phyloP scores from a whole-genome alignment of 2,113 vertebrate genomes.

The Geococcyx californianus region DNA sequence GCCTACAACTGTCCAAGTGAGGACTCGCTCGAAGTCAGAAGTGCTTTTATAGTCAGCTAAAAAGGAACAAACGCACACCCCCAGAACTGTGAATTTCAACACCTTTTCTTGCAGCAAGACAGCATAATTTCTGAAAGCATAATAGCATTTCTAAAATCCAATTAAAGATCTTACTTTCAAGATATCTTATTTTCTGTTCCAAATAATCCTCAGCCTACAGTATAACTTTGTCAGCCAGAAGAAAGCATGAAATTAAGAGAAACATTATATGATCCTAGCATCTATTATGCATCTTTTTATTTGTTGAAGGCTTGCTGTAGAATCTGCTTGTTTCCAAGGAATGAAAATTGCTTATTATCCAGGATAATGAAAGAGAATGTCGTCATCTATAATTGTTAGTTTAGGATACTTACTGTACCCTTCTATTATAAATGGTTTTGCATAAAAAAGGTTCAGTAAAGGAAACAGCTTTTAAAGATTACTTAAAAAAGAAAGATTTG shows the following conservation, averaged over 20 bases:
- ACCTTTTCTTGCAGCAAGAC: not conserved
- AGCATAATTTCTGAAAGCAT: not conserved
- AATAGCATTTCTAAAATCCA: slow-evolving; percentile 25
- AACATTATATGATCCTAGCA: not conserved
- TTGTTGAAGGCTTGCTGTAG: slow-evolving; percentile 19
- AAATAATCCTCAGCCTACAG: not conserved
- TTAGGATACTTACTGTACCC: slow-evolving; percentile 16
- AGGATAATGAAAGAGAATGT: slow-evolving; percentile 41
- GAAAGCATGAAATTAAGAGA: slow-evolving; percentile 24
- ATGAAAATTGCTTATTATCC: slow-evolving; percentile 64
- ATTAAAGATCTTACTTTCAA: not conserved
- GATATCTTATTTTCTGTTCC: slow-evolving; percentile 14
- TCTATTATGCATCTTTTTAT: slow-evolving; percentile 26
- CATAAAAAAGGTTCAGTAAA: slow-evolving; percentile 16
- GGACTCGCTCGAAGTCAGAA: not conserved
- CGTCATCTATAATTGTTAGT: slow-evolving; percentile 53
- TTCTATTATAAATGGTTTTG: slow-evolving; percentile 36
- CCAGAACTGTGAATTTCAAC: not conserved
- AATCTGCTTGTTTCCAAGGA: slow-evolving; percentile 49
- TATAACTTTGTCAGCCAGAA: slow-evolving; percentile 14
- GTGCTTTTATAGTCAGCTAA: not conserved
- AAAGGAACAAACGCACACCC: not conserved
- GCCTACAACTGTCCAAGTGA: not conserved
- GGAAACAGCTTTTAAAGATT: slow-evolving; percentile 3
- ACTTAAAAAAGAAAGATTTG: not conserved